Conservation (phyloP, 1,140 invertebrate species). For the Artemia franciscana region DNA sequence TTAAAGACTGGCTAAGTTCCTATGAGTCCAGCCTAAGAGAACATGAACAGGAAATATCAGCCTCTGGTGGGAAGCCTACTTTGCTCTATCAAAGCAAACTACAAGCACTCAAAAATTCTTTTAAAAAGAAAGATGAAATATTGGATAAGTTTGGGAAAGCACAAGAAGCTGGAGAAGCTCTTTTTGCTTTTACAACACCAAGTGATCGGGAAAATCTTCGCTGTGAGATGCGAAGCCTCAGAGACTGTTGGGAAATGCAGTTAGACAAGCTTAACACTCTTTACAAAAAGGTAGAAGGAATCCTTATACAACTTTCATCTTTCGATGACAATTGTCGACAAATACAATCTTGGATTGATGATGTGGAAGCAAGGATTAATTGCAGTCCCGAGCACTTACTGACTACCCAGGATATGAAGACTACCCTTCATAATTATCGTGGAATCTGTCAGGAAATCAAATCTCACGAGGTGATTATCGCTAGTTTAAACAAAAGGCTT, state of each 20-base stretch:
- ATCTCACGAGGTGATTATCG: conserved; percentile 47
- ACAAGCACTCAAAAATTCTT: conserved; percentile 44
- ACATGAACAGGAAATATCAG: conserved; percentile 33
- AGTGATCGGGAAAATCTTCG: conserved; percentile 63
- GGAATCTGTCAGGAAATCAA: conserved; percentile 54
- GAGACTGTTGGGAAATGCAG: conserved; percentile 56
- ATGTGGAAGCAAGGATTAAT: conserved; percentile 33
- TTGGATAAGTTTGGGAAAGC: conserved; percentile 50
- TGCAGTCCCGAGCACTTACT: conserved; percentile 30
- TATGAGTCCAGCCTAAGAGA: conserved; percentile 42
- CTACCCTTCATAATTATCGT: conserved; percentile 46
- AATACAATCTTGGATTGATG: conserved; percentile 47
- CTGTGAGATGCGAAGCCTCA: conserved; percentile 47
- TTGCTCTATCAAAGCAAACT: conserved; percentile 35
- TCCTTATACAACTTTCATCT: conserved; percentile 60
- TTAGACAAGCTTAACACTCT: conserved; percentile 58
- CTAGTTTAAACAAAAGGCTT: conserved; percentile 49
- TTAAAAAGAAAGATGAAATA: conserved; percentile 48
- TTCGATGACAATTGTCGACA: conserved; percentile 71
- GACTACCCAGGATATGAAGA: conserved; percentile 58
- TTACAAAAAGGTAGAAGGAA: conserved; percentile 59
- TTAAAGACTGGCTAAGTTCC: conserved; percentile 52
- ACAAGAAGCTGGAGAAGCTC: conserved; percentile 56
- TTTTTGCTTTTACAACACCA: conserved; percentile 62
- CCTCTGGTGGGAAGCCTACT: conserved; percentile 32